Percentiles rank a stretch among this genome's conserved stretches.
Evolutionary conservation across 2,113 vertebrate species (phyloP).

Genomic region (Baryphthengus martii): DNA sequence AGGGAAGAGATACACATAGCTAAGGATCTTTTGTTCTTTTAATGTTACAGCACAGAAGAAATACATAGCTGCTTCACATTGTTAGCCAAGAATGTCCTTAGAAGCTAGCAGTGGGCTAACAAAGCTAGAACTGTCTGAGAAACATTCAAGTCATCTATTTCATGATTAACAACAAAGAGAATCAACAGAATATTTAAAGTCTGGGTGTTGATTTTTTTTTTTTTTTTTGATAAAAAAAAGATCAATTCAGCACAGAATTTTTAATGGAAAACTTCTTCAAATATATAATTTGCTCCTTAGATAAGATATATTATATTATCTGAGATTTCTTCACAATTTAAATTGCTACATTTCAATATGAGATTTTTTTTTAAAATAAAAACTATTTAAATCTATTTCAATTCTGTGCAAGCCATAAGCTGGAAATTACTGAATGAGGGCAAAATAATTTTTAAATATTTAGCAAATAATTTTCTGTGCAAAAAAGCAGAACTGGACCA

Average conservation of each 20-base stretch:
- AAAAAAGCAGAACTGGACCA: not conserved
- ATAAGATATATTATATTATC: not conserved
- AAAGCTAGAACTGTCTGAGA: not conserved
- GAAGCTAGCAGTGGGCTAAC: not conserved
- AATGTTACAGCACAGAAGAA: not conserved
- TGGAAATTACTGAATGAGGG: not conserved
- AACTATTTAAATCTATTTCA: not conserved
- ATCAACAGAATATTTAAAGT: not conserved
- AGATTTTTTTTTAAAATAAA: not conserved
- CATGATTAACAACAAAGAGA: not conserved
- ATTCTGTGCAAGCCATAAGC: not conserved
- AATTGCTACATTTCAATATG: not conserved
- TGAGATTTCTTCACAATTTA: not conserved
- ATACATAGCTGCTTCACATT: not conserved
- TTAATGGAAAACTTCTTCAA: not conserved
- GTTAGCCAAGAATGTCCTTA: not conserved
- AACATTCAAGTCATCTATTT: not conserved
- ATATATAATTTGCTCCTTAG: not conserved
- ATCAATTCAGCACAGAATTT: not conserved
- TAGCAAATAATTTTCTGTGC: not conserved
- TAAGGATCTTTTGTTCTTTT: not conserved
- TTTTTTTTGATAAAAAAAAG: not conserved
- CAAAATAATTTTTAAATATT: not conserved
- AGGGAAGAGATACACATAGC: not conserved
- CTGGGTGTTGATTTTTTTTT: accelerated